A percentile compares a stretch with the other conserved stretches of the same genome.
Conservation (phyloP, 2,888 invertebrate genomes). For the Drosophila robusta region DNA sequence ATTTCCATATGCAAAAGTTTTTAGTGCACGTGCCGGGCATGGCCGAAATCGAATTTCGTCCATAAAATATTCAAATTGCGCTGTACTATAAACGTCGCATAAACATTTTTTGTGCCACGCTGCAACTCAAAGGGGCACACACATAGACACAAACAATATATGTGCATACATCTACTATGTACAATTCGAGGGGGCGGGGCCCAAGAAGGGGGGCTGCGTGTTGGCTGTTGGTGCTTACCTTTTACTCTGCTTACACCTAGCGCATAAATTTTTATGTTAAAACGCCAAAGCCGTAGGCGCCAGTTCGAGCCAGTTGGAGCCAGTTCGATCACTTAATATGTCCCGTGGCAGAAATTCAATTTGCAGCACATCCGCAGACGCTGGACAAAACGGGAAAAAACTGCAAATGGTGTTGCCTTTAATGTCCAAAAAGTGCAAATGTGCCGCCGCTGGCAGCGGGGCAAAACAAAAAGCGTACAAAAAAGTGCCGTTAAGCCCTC, state of each 20-base stretch:
- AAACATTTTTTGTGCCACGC: slow-evolving; percentile 67
- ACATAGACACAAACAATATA: not conserved
- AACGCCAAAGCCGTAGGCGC: slow-evolving; percentile 74
- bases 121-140: slow-evolving; percentile 42
- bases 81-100: slow-evolving; percentile 78
- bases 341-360: slow-evolving; percentile 82
- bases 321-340: slow-evolving; percentile 77
- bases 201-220: too few relatives aligned
- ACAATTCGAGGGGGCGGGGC: slow-evolving; percentile 1
- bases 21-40: slow-evolving; percentile 70
- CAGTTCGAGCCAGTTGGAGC: slow-evolving; percentile 14
- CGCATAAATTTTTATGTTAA: slow-evolving; percentile 74
- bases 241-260: slow-evolving; percentile 43
- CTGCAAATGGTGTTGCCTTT: slow-evolving; percentile 58
- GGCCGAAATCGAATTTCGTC: slow-evolving; percentile 71
- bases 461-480: slow-evolving; percentile 62
- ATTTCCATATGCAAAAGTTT: slow-evolving; percentile 81
- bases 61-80: slow-evolving; percentile 81
- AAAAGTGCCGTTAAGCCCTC: slow-evolving; percentile 47
- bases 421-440: slow-evolving; percentile 77
- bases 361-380: slow-evolving; percentile 78
- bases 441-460: slow-evolving; percentile 34
- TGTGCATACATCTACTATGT: not conserved
- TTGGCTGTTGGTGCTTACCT: slow-evolving; percentile 27
- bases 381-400: slow-evolving; percentile 8